Evolutionary conservation across 2,888 invertebrate species (phyloP).

Genomic region (Pharmacophagus antenor): DNA sequence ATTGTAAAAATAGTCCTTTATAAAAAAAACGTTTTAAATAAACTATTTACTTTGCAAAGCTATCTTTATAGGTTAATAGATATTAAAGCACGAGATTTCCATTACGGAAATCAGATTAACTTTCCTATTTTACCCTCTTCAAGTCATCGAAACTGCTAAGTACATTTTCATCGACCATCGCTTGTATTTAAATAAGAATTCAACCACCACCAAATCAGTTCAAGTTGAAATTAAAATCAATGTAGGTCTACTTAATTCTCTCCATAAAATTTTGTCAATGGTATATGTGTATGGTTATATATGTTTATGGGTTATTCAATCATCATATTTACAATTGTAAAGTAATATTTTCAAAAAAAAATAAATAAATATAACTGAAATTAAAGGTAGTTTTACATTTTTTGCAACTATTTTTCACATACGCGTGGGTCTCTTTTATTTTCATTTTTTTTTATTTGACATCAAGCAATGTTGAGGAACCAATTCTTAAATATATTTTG

Average conservation of each 20-base stretch:
- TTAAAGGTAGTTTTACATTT: too few relatives aligned
- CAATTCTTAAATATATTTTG: too few relatives aligned
- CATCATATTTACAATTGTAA: too few relatives aligned
- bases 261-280: neutral
- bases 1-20: neutral
- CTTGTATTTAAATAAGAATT: constrained; percentile 23
- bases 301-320: too few relatives aligned
- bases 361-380: too few relatives aligned
- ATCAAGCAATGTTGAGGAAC: too few relatives aligned
- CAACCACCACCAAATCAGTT: constrained; percentile 17
- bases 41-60: neutral
- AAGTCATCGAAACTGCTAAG: constrained; percentile 26
- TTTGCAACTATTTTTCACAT: too few relatives aligned
- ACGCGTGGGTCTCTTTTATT: too few relatives aligned
- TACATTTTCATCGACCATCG: constrained; percentile 19
- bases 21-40: neutral
- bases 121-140: constrained; percentile 27
- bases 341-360: too few relatives aligned
- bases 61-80: neutral
- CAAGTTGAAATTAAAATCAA: constrained; percentile 7
- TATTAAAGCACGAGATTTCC: constrained; percentile 8
- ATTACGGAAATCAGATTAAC: constrained; percentile 23
- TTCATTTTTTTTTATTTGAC: too few relatives aligned
- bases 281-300: too few relatives aligned
- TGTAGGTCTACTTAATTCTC: neutral